Evolutionary conservation across 1,140 invertebrate genomes (phyloP), one percentile per base, ranked within the genome.

Genomic region (Drosophila punjabiensis): DNA sequence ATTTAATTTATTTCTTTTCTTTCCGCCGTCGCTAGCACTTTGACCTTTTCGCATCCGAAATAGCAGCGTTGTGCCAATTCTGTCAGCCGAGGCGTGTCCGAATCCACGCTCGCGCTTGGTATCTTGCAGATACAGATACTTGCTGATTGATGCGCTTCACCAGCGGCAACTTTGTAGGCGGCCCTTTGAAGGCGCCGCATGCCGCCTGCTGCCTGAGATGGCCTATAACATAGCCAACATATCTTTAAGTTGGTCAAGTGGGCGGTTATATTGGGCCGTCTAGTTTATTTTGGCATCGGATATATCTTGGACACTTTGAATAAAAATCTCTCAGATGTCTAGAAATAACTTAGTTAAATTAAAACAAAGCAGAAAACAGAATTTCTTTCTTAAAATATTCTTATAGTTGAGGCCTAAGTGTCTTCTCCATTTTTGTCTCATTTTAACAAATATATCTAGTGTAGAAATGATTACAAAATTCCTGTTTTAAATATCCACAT

Each of bases 41-140:
- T 88, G 81, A 88, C 85, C 85, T 90, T 88, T 81, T 70, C 78
- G 67, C 64, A 68, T 58, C 70, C 69, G 62, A 89, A 88, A 88
- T 88, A 88, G 78, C 67, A 69, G 75, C 86, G 64, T 69, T 88
- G 85, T 89, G 86, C 85, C 86, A 88, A 79, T 90, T 88, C 85
- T 88, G 85, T 88, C 85, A 88, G 69, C 37, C 73, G 43, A 67
- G 64, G 32, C 74, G 76, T 74, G 69, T 71, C 63, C 16, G 58
- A 45, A 35, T 59, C 62, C 53, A 59, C 53, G 45, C 67, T 67
- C 55, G 69, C 28, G 28, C 28, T 62, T 64, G 41, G 81, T 67
- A 83, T 76, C 76, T 83, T 39, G 58, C 74, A 61, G 83, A 87
- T 79, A 64, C 76, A 53, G 41, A 68, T 65, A 60, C 58, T 59